phyloP scores from a whole-genome alignment of 2,888 invertebrate species.

The Magallana nippona region DNA sequence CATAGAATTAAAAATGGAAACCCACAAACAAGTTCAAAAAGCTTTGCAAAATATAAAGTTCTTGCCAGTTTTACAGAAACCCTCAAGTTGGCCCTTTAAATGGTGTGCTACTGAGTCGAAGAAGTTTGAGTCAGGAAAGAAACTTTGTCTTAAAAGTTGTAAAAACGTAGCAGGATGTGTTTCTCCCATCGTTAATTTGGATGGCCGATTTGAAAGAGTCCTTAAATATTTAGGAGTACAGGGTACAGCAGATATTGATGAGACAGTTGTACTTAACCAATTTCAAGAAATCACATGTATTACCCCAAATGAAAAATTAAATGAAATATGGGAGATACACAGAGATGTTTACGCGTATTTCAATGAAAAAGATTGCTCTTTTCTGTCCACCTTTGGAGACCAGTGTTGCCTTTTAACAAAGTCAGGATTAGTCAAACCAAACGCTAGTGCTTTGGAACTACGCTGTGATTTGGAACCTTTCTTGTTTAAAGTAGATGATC shows the following conservation, averaged over 20 bases:
- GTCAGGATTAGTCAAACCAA: neutral
- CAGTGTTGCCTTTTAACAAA: neutral
- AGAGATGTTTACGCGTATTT: neutral
- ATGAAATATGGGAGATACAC: neutral
- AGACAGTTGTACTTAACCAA: neutral
- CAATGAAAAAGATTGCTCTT: neutral
- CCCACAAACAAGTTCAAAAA: neutral
- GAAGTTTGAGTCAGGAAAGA: neutral
- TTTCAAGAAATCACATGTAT: neutral
- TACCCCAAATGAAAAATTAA: neutral
- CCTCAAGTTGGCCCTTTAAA: neutral
- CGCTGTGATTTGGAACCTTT: neutral
- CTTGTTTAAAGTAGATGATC: neutral
- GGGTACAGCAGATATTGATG: neutral
- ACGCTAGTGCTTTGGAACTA: neutral
- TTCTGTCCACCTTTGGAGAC: neutral
- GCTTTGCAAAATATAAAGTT: neutral
- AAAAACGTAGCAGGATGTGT: neutral
- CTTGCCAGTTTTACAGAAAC: slow-evolving; percentile 1
- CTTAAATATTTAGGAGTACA: neutral
- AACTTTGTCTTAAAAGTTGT: neutral
- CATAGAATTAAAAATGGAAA: neutral
- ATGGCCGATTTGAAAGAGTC: neutral
- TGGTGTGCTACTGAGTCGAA: neutral
- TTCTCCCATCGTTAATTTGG: neutral